phyloP scores from a whole-genome alignment of 2,113 vertebrate genomes.

The Narcine bancroftii region DNA sequence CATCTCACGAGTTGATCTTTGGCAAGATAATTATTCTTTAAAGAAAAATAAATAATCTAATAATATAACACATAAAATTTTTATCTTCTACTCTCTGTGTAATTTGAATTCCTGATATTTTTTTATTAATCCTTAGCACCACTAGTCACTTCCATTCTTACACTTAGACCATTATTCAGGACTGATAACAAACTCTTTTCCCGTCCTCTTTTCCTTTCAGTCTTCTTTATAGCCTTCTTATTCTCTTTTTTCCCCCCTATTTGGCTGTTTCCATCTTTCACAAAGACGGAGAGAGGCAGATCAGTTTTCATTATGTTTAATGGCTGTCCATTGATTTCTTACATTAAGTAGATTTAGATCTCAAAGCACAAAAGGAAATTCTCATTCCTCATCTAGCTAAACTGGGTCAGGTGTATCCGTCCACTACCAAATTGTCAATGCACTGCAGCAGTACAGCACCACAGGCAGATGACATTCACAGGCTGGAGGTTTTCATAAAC shows the following conservation, averaged over 20 bases:
- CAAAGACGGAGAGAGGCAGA: not conserved
- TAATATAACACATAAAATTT: not conserved
- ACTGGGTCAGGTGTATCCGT: not conserved
- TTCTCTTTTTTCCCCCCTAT: too few relatives aligned
- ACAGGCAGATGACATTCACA: conserved; percentile 19
- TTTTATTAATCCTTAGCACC: not conserved
- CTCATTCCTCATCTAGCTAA: not conserved
- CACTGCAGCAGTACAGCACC: not conserved
- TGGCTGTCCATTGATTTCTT: conserved; percentile 17
- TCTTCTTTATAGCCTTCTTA: not conserved
- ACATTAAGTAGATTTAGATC: not conserved
- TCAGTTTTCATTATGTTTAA: not conserved
- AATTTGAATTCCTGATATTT: conserved; percentile 13
- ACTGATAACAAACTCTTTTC: not conserved
- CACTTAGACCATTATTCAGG: not conserved
- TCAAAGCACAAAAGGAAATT: not conserved
- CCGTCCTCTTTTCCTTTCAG: not conserved
- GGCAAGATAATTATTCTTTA: conserved; percentile 30
- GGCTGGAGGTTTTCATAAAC: conserved; percentile 9
- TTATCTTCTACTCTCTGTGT: not conserved
- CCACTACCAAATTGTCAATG: not conserved
- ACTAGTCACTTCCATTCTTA: not conserved
- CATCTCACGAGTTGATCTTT: conserved; percentile 2
- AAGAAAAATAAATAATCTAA: not conserved
- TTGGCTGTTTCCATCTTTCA: not conserved